Base-by-base conservation (phyloP, 2,888 invertebrate genomes). In the Agrilus cyanescens region DNA sequence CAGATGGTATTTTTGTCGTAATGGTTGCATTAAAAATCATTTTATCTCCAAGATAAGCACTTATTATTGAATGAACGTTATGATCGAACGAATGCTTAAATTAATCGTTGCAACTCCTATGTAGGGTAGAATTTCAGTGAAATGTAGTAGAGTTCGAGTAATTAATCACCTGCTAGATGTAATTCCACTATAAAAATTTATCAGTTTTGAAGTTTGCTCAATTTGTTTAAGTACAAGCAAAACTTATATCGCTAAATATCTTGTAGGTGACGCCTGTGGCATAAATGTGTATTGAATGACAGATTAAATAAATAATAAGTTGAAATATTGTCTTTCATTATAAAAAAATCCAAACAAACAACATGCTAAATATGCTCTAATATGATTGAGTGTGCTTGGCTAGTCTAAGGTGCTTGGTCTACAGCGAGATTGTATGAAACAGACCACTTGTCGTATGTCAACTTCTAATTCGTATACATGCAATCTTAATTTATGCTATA, bases 91-190 rank as follows among this genome's bases (percentile, higher is more conserved):
- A 58, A 55, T 58, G 57, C 52, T 56, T 61, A 59, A 57, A 56
- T 53, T 59, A 62, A 58, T 57, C 57, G 54, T 56, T 57, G 58
- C 59, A 55, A 57, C 55, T 57, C 54, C 56, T 58, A 59, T 50
- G 55, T 60, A 62, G 60, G 58, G 53, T 61, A 61, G 57, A 55
- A 55, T 56, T 55, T 57, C 59, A 56, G 53, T 57, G 57, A 61
- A 59, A 61, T 63, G 62, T 62, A 63, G 60, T 56, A 58, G 57
- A 62, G 57, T 57, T 57, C 60, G 60, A 60, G 56, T 56, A 54
- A 52, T 55, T 57, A 57, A 49, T 54, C 52, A 55, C 53, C 52
- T 52, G 53, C 53, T 61, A 60, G 58, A 49, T 55, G 44, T 44
- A 44, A 41, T 47, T 45, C 43, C 40, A 36, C 13, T 52, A 50